phyloP scores from a whole-genome alignment of 2,888 invertebrate genomes.

The Apamea sordens region DNA sequence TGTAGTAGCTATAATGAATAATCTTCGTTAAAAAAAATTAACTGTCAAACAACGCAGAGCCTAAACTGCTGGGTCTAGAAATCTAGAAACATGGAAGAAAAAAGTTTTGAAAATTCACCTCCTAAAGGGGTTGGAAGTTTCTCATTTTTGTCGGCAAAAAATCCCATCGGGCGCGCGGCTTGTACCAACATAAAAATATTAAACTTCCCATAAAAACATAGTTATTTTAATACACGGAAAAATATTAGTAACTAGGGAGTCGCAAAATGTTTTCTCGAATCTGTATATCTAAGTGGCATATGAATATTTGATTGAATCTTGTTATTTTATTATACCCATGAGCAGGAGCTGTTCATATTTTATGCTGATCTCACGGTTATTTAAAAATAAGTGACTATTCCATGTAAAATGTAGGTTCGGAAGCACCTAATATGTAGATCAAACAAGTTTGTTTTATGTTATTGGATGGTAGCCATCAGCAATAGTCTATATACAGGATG shows the following conservation, averaged over 20 bases:
- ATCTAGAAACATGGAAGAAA: too few relatives aligned
- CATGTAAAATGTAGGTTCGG: neutral
- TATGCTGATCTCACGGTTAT: neutral
- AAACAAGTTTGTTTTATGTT: neutral
- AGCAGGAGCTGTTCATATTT: too few relatives aligned
- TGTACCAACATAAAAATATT: neutral
- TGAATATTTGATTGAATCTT: slow-evolving; percentile 18
- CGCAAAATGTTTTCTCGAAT: neutral
- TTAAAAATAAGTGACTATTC: neutral
- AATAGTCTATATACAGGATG: too few relatives aligned
- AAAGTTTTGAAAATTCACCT: too few relatives aligned
- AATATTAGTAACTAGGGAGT: neutral
- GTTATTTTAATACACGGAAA: neutral
- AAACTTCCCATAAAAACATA: neutral
- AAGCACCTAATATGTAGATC: neutral
- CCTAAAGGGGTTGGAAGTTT: too few relatives aligned
- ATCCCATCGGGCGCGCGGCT: neutral
- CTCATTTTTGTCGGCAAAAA: neutral
- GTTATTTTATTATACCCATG: neutral
- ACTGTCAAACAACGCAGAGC: too few relatives aligned
- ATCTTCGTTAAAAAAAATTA: too few relatives aligned
- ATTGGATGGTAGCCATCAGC: neutral
- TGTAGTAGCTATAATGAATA: neutral
- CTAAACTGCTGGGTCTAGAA: too few relatives aligned
- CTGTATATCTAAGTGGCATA: neutral